phyloP scores from a whole-genome alignment of 2,797 vertebrate genomes.

The Triplophysa bombifrons region DNA sequence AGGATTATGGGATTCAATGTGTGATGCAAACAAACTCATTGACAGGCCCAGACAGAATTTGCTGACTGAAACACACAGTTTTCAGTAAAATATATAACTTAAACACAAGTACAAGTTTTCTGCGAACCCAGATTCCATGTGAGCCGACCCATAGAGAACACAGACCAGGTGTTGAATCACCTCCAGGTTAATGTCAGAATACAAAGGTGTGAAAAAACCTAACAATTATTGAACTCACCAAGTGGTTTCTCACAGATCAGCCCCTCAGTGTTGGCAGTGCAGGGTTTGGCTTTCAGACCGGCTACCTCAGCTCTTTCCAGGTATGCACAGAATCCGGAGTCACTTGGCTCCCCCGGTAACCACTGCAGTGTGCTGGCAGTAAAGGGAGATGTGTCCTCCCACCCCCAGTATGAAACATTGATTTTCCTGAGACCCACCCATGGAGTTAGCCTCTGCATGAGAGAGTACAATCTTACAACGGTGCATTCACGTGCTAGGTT shows the following conservation, averaged over 20 bases:
- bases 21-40: no score
- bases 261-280: constrained; percentile 86
- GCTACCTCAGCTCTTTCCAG: constrained; percentile 81
- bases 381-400: constrained; percentile 91
- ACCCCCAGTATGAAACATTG: constrained; percentile 93
- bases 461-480: background rate
- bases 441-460: constrained; percentile 80
- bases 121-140: background rate
- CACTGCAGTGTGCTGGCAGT: constrained; percentile 88
- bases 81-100: no score
- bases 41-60: no score
- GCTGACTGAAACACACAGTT: no score
- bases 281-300: constrained; percentile 87
- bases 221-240: constrained; percentile 71
- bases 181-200: constrained; percentile 5
- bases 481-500: background rate
- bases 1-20: no score
- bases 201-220: background rate
- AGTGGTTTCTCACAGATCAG: constrained; percentile 90
- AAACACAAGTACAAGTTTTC: no score
- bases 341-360: constrained; percentile 89
- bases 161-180: background rate
- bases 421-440: constrained; percentile 94
- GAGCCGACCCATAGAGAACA: background rate
- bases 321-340: constrained; percentile 91